Base-by-base conservation (phyloP, 2,113 vertebrate genomes). In the Lonchura striata region DNA sequence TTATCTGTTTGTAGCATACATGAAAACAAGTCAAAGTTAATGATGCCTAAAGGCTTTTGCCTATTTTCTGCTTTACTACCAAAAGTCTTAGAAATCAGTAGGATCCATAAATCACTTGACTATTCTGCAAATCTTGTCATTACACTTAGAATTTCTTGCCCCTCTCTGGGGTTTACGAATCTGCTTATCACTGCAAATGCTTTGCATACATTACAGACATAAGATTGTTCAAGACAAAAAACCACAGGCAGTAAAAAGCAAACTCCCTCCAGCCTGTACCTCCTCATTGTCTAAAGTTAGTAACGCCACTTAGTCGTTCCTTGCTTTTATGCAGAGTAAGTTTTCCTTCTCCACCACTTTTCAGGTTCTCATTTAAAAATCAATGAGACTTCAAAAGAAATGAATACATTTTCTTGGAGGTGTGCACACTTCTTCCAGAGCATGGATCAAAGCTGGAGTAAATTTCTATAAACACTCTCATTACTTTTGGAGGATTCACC, bases 321-420 rank as follows among this genome's bases (percentile, higher is more conserved):
- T 54, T 44, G 53, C 39, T 90, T 77, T 86, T 46, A 72, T 56
- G 13, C 90, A 86, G 44, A 79, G 1, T 7, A 64, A 80, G 37
- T 50, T 89, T 74, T 87, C n/a, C 50, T 90, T 35, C 74, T 70
- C 41, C 56, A 63, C 21, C 52, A 49, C n/a, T 66, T 92, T 85
- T n/a, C 54, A 90, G 46, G 37, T 64, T 80, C 54, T 82, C n/a
- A 61, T 60, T 89, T 84, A 82, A 78, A 93, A 94, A 90, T 75
- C 49, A 64, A 24, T 46, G 49, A 88, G 41, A 83, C 37, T 41
- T 49, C 87, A 80, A 71, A 86, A 82, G 61, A 92, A 91, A 86
- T 15, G 1, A 80, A 50, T 33, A 64, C 18, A 60, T 83, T 91
- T 86, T 80, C 57, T 66, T 86, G 44, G 82, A 91, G 33, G 59